Evolutionary conservation across 2,888 invertebrate genomes (phyloP).

Genomic region (Muschampia staudingeri): DNA sequence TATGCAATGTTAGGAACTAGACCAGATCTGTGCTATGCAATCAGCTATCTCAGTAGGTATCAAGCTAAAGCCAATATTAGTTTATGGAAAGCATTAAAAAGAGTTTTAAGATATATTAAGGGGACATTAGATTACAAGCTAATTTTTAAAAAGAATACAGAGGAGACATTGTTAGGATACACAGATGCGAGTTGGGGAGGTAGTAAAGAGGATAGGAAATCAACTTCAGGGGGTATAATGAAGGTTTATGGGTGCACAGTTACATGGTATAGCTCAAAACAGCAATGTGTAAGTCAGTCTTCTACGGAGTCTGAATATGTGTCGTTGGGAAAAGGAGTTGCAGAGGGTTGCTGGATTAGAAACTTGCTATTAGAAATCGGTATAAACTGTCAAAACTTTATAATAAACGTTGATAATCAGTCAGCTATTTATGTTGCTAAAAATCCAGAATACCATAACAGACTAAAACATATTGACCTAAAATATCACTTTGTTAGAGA

Average conservation of each 20-base stretch:
- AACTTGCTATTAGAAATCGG: not conserved
- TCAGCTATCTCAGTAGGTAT: not conserved
- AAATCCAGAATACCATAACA: not conserved
- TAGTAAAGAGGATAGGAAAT: slow-evolving; percentile 44
- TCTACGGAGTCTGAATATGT: slow-evolving; percentile 51
- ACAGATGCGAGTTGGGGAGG: slow-evolving; percentile 58
- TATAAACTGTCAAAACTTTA: not conserved
- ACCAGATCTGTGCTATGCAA: not conserved
- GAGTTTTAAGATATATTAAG: not conserved
- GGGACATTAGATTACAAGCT: not conserved
- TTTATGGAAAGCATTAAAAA: not conserved
- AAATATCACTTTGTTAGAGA: not conserved
- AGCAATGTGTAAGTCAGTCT: slow-evolving; percentile 54
- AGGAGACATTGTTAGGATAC: not conserved
- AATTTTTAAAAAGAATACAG: not conserved
- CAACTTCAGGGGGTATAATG: slow-evolving; percentile 58
- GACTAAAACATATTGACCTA: not conserved
- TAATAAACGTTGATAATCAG: not conserved
- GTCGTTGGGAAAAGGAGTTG: not conserved
- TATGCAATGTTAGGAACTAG: not conserved
- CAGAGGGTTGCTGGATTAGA: slow-evolving; percentile 53
- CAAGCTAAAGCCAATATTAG: not conserved
- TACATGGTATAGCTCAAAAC: slow-evolving; percentile 50
- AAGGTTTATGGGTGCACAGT: slow-evolving; percentile 50
- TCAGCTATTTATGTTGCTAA: not conserved